Percentiles rank a stretch among this genome's conserved stretches.
phyloP scores from a whole-genome alignment of 2,797 vertebrate genomes.

The Nothura maculosa region DNA sequence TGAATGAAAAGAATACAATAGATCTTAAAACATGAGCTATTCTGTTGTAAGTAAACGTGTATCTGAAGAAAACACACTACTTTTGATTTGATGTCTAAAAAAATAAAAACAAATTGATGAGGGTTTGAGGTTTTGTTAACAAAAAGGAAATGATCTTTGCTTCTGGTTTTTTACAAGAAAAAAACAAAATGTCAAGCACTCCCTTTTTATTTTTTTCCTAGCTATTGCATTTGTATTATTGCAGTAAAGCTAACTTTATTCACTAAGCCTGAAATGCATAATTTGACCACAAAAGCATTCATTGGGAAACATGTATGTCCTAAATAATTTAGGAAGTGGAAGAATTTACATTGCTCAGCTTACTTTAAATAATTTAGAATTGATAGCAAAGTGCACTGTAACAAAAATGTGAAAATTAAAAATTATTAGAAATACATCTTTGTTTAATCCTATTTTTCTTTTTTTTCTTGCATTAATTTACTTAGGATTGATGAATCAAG shows the following conservation, averaged over 20 bases:
- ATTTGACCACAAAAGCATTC: slow-evolving; percentile 69
- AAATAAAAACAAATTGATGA: background rate
- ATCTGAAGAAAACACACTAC: background rate
- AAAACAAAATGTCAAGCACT: background rate
- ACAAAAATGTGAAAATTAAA: slow-evolving; percentile 14
- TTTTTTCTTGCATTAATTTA: slow-evolving; percentile 5
- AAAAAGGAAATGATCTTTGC: background rate
- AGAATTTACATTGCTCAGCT: slow-evolving; percentile 74
- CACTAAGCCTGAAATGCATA: slow-evolving; percentile 47
- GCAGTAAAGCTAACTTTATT: slow-evolving; percentile 68
- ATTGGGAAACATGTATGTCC: slow-evolving; percentile 72
- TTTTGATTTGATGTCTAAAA: background rate
- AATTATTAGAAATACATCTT: slow-evolving; percentile 21
- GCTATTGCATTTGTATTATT: slow-evolving; percentile 35
- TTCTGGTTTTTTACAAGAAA: slow-evolving; percentile 1
- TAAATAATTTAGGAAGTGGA: slow-evolving; percentile 82
- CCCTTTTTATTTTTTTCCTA: slow-evolving; percentile 2
- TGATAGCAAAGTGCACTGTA: slow-evolving; percentile 20
- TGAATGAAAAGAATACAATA: slow-evolving; percentile 11
- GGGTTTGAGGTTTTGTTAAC: background rate
- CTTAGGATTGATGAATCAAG: slow-evolving; percentile 4
- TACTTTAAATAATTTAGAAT: slow-evolving; percentile 81
- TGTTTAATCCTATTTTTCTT: slow-evolving; percentile 19
- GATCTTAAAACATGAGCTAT: slow-evolving; percentile 8
- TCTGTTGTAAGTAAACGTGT: background rate